phyloP scores from a whole-genome alignment of 2,888 invertebrate genomes.

The Epinotia brunnichana region DNA sequence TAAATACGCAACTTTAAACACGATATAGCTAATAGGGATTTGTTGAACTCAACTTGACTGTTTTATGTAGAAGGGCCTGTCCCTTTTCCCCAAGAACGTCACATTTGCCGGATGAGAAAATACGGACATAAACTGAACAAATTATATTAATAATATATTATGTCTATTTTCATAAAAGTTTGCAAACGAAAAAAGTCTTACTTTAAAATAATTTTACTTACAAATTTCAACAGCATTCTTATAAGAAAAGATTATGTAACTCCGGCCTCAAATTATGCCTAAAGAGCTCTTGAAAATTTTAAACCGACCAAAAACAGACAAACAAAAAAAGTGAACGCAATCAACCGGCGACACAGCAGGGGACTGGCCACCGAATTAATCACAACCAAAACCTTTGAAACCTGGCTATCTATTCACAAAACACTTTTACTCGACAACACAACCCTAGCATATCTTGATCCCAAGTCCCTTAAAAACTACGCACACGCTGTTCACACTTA shows the following conservation, averaged over 20 bases:
- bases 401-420: neutral
- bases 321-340: conserved; percentile 65
- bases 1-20: no score
- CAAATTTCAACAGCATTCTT: neutral
- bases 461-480: neutral
- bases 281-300: conserved; percentile 14
- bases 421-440: neutral
- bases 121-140: no score
- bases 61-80: no score
- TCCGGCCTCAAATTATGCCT: conserved; percentile 18
- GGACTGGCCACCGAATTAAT: conserved; percentile 77
- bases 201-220: no score
- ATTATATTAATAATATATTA: no score
- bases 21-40: no score
- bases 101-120: no score
- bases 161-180: no score
- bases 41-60: no score
- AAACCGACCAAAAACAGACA: conserved; percentile 54
- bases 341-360: conserved; percentile 74
- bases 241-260: conserved; percentile 19
- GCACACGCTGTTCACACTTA: neutral
- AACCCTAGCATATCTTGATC: neutral
- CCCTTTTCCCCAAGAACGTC: no score
- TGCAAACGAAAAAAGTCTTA: no score
- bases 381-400: conserved; percentile 68